Conservation (phyloP, 1,140 invertebrate species). For the Araneus ventricosus region DNA sequence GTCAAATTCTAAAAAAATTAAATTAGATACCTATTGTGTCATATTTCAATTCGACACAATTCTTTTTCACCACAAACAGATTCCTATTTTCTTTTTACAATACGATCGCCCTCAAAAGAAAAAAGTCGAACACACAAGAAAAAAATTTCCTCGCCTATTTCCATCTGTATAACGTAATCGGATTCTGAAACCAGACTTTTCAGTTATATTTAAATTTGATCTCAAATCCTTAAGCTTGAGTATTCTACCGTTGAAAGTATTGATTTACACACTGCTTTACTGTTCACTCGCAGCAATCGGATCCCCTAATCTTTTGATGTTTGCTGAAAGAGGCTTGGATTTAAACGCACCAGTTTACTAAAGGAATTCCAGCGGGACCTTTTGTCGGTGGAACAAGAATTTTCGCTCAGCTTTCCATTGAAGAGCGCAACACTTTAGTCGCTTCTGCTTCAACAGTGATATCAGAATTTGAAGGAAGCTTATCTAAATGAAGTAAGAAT, state of each 20-base stretch:
- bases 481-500: constrained; percentile 52
- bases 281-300: constrained; percentile 12
- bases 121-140: not conserved
- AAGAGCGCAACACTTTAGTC: constrained; percentile 23
- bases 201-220: constrained; percentile 64
- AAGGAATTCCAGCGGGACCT: constrained; percentile 34
- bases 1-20: too few species aligned
- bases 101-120: not conserved
- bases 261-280: constrained; percentile 55
- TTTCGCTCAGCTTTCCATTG: constrained; percentile 43
- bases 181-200: constrained; percentile 9
- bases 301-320: constrained; percentile 63
- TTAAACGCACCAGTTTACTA: constrained; percentile 37
- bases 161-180: not conserved
- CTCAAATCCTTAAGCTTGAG: constrained; percentile 23
- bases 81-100: not conserved
- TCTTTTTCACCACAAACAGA: not conserved
- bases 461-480: constrained; percentile 38
- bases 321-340: constrained; percentile 51
- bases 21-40: too few species aligned
- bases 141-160: not conserved
- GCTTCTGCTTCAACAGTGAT: not conserved
- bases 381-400: constrained; percentile 60
- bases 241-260: constrained; percentile 47
- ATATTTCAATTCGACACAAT: not conserved